Evolutionary conservation across 2,113 vertebrate species (phyloP).

Genomic region (Zosterops borbonicus): DNA sequence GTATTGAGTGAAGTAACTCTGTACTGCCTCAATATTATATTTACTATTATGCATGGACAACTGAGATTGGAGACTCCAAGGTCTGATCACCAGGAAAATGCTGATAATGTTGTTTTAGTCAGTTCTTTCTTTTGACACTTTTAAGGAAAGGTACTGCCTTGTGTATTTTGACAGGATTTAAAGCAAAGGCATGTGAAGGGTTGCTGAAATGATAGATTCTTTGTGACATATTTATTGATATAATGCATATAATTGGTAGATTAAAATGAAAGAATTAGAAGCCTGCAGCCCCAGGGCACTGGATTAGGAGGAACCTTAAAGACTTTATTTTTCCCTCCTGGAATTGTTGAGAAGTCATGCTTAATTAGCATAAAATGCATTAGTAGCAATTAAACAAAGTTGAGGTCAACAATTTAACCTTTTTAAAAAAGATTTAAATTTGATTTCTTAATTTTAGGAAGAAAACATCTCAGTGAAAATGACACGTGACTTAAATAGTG

Average conservation of each 20-base stretch:
- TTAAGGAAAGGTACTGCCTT: background rate
- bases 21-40: background rate
- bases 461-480: background rate
- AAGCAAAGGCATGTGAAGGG: conserved; percentile 19
- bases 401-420: conserved; percentile 56
- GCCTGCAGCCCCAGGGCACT: conserved; percentile 15
- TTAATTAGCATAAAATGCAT: conserved; percentile 67
- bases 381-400: conserved; percentile 67
- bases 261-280: conserved; percentile 64
- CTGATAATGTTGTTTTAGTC: conserved; percentile 10
- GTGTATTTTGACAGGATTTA: conserved; percentile 24
- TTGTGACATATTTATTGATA: conserved; percentile 59
- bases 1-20: background rate
- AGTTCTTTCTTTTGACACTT: accelerated
- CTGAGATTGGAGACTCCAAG: background rate
- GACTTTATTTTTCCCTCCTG: conserved; percentile 48
- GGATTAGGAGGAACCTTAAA: conserved; percentile 63
- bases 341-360: conserved; percentile 46
- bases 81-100: background rate
- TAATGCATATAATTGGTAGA: conserved; percentile 55
- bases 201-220: conserved; percentile 47
- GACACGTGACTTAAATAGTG: background rate
- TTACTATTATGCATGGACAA: background rate
- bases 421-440: background rate
- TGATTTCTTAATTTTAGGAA: conserved; percentile 55